Conservation (phyloP, 1,140 invertebrate genomes). For the Drosophila elegans region DNA sequence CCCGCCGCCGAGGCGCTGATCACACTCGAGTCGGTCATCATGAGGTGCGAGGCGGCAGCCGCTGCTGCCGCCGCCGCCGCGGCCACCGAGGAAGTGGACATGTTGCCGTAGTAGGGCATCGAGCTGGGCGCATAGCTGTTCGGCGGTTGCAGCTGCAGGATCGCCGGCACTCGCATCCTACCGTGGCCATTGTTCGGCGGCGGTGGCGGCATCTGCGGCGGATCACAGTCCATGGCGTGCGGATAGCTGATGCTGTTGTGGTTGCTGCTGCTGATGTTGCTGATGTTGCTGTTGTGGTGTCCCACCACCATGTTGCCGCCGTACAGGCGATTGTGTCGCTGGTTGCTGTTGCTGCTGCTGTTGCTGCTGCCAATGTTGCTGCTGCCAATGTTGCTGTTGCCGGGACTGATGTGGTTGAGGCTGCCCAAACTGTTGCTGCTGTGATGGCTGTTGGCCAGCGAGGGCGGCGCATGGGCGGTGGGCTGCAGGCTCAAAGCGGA, state of each 20-base stretch:
- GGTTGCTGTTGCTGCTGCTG: conserved; percentile 14
- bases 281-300: conserved; percentile 14
- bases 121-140: conserved; percentile 52
- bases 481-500: conserved; percentile 65
- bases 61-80: conserved; percentile 56
- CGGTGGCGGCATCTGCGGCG: conserved; percentile 65
- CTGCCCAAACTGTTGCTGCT: conserved; percentile 66
- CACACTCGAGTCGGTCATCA: conserved; percentile 84
- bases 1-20: conserved; percentile 77
- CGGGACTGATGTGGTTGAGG: conserved; percentile 60
- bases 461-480: conserved; percentile 24
- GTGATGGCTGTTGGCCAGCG: conserved; percentile 20
- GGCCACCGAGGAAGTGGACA: conserved; percentile 33
- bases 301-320: conserved; percentile 36
- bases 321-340: conserved; percentile 13
- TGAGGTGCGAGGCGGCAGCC: conserved; percentile 76
- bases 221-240: conserved; percentile 84
- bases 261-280: conserved; percentile 31
- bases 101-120: conserved; percentile 54
- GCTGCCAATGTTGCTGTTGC: conserved; percentile 14
- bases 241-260: conserved; percentile 69
- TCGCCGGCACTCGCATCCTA: conserved; percentile 53
- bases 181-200: conserved; percentile 48
- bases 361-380: conserved; percentile 13
- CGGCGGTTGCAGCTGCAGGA: conserved; percentile 48